Base-by-base conservation (phyloP, 2,888 invertebrate genomes). In the Sphinx pinastri region DNA sequence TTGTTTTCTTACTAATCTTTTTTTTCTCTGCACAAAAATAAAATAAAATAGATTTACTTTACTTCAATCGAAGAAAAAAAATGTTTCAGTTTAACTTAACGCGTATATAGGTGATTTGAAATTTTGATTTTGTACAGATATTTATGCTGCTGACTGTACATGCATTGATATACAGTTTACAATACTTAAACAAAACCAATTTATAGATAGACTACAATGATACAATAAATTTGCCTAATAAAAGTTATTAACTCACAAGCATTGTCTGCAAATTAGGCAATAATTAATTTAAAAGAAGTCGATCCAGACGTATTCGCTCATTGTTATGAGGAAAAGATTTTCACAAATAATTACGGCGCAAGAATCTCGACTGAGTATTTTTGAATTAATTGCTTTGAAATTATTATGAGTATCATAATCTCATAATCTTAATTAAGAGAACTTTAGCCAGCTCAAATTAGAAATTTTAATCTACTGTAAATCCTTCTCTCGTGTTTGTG, bases 331-430 rank as follows among this genome's bases (percentile, higher is more conserved):
- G 81, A 81, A 80, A 81, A 83, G 83, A 83, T 81, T 76, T 77
- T 79, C 77, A 79, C 79, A 83, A 88, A 90, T 90, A 89, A 92
- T 92, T 89, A 90, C 79, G 79, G 81, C 78, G 76, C 77, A 81
- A 84, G 82, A 89, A 86, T 84, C 83, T 84, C 81, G 74, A 78
- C 81, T 78, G 82, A 86, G 86, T 85, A 87, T 89, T 89, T 90
- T 88, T 84, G 85, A 88, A 89, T 90, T 92, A 93, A 93, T 93
- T 92, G 89, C 90, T 92, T 83, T 85, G 79, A 88, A 92, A 84
- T 92, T 88, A 89, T 92, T 87, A 90, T 86, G 88, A 92, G 92
- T 91, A 92, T 90, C 89, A 91, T 91, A 90, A 93, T 93, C 89
- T 88, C 84, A 87, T 92, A 91, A 93, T 92, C 90, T 91, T 91